Evolutionary conservation across 1,140 invertebrate species (phyloP).

Genomic region (Lerema accius): DNA sequence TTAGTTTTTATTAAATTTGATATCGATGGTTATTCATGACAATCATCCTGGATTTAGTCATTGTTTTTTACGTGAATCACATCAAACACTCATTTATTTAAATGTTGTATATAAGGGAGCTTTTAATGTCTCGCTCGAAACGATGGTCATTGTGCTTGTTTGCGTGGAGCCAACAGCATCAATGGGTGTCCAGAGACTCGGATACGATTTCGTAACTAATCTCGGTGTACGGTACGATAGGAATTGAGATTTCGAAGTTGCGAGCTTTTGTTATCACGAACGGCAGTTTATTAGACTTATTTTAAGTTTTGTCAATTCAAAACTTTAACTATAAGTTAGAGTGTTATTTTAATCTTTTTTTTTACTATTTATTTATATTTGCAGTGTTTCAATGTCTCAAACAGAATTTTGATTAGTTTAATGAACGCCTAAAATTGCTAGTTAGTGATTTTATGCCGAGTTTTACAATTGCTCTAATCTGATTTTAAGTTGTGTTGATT

Average conservation of each 20-base stretch:
- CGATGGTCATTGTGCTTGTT: slow-evolving; percentile 75
- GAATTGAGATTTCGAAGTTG: slow-evolving; percentile 27
- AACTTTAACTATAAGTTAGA: slow-evolving; percentile 83
- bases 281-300: slow-evolving; percentile 75
- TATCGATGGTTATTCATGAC: slow-evolving; percentile 78
- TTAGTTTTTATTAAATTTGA: slow-evolving; percentile 74
- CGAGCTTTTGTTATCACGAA: slow-evolving; percentile 53
- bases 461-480: slow-evolving; percentile 54
- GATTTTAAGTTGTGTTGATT: slow-evolving; percentile 56
- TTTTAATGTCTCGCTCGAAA: slow-evolving; percentile 61
- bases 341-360: slow-evolving; percentile 73
- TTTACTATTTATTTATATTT: slow-evolving; percentile 77
- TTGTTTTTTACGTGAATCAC: slow-evolving; percentile 49
- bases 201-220: slow-evolving; percentile 29
- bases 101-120: slow-evolving; percentile 62
- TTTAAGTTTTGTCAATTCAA: slow-evolving; percentile 82
- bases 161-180: slow-evolving; percentile 67
- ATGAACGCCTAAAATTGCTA: slow-evolving; percentile 62
- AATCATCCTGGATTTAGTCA: slow-evolving; percentile 56
- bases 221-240: slow-evolving; percentile 15
- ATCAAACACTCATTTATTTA: slow-evolving; percentile 46
- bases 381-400: slow-evolving; percentile 69
- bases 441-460: slow-evolving; percentile 55
- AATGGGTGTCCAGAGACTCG: slow-evolving; percentile 65
- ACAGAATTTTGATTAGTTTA: slow-evolving; percentile 51